Evolutionary conservation across 2,888 invertebrate genomes (phyloP).

Genomic region (Steinernema scapterisci): DNA sequence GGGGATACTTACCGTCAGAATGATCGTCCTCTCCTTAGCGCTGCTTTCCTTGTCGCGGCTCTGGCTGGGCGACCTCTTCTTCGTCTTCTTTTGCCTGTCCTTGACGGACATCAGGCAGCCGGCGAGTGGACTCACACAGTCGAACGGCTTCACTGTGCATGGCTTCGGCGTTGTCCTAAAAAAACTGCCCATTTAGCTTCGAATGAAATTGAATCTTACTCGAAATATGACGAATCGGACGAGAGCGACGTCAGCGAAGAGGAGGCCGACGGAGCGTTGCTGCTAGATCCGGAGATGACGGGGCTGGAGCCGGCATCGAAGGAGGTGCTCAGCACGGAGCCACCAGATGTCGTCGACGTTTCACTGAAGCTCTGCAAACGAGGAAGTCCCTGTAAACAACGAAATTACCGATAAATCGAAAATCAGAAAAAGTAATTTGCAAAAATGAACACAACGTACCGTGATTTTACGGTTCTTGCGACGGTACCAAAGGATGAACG

Average conservation of each 20-base stretch:
- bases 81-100: background rate
- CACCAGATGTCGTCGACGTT: background rate
- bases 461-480: background rate
- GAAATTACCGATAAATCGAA: background rate
- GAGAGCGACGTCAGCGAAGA: background rate
- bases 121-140: conserved; percentile 1
- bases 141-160: conserved; percentile 19
- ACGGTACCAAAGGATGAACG: background rate
- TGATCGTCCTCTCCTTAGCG: background rate
- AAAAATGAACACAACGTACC: background rate
- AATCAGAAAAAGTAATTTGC: background rate
- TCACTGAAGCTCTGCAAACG: background rate
- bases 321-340: background rate
- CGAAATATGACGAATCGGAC: background rate
- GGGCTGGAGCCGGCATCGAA: no score
- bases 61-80: background rate
- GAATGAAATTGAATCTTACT: background rate
- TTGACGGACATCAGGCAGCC: background rate
- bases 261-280: background rate
- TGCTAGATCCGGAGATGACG: no score
- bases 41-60: background rate
- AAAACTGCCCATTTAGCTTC: background rate
- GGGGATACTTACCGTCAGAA: background rate
- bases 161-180: background rate
- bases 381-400: background rate